Percentiles rank a stretch among this genome's conserved stretches.
Conservation (phyloP, 2,888 invertebrate species). For the Thysanoteuthis rhombus region DNA sequence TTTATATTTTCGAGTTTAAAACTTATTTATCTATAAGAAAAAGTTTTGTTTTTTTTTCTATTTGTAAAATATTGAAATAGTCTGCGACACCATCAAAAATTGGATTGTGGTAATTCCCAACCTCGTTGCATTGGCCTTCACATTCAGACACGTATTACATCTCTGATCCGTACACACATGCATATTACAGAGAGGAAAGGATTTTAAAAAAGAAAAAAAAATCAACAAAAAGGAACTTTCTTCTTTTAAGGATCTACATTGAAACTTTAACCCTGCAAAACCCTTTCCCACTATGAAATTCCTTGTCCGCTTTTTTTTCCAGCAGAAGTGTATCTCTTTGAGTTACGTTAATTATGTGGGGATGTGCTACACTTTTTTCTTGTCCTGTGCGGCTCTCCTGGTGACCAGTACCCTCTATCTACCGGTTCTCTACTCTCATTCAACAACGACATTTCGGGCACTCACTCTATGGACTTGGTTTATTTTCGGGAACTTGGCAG, state of each 20-base stretch:
- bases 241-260: neutral
- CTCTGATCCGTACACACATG: neutral
- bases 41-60: neutral
- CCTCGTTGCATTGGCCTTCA: neutral
- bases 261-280: neutral
- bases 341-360: slow-evolving; percentile 14
- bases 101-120: neutral
- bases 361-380: slow-evolving; percentile 2
- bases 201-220: neutral
- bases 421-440: neutral
- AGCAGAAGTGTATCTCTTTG: neutral
- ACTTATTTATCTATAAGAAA: neutral
- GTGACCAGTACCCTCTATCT: neutral
- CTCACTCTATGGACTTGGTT: slow-evolving; percentile 40
- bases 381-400: neutral
- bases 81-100: neutral
- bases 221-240: neutral
- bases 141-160: neutral
- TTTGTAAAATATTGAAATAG: neutral
- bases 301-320: neutral
- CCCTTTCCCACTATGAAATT: neutral
- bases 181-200: no score
- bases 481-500: slow-evolving; percentile 43
- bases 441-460: neutral
- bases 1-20: neutral